Evolutionary conservation across 2,797 vertebrate species (phyloP).

Genomic region (Sardinella longiceps): DNA sequence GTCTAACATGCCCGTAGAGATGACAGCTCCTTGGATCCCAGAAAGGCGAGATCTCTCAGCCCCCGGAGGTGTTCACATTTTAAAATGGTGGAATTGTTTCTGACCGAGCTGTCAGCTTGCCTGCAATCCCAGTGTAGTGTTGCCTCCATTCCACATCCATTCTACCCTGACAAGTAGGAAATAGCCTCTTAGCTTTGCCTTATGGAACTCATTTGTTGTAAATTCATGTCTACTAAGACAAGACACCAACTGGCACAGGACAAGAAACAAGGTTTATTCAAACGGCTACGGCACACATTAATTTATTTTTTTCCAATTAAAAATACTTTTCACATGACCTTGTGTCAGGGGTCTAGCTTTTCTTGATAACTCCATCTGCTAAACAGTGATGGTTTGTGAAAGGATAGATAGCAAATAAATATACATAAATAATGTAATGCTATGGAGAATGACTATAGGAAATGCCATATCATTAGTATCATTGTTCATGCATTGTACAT

Average conservation of each 20-base stretch:
- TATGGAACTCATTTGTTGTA: neutral
- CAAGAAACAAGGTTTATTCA: neutral
- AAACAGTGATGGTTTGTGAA: neutral
- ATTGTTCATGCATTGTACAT: neutral
- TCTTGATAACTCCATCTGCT: neutral
- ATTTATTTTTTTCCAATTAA: neutral
- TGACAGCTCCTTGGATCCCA: constrained; percentile 24
- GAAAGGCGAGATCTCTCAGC: constrained; percentile 22
- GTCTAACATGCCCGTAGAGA: neutral
- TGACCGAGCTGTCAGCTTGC: constrained; percentile 42
- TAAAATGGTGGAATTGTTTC: constrained; percentile 42
- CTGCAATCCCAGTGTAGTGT: constrained; percentile 21
- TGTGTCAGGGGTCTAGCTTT: neutral
- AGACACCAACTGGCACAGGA: neutral
- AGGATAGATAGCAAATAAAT: no score
- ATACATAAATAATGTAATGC: neutral
- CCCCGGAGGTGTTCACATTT: constrained; percentile 37
- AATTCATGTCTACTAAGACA: neutral
- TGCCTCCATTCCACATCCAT: constrained; percentile 13
- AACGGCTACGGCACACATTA: neutral
- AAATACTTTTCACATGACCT: neutral
- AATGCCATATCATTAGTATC: neutral
- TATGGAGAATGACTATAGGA: neutral
- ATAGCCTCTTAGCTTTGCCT: neutral
- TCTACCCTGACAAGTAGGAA: neutral